Evolutionary conservation across 2,797 vertebrate genomes (phyloP).

Genomic region (Pipistrellus pipistrellus): DNA sequence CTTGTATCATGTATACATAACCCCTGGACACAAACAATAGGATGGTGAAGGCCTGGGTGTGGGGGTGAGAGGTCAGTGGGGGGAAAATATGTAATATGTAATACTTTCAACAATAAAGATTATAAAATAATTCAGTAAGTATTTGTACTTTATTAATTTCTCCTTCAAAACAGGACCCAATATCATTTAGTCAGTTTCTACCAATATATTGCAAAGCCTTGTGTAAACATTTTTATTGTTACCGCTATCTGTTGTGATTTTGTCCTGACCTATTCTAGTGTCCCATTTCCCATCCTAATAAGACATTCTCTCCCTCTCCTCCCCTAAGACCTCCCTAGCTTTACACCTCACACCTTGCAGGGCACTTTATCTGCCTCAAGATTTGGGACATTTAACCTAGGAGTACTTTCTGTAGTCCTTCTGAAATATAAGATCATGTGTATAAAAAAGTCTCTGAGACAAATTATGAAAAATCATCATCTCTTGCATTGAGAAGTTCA

Average conservation of each 20-base stretch:
- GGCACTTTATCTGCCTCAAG: not conserved
- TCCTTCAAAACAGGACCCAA: not conserved
- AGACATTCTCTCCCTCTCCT: not conserved
- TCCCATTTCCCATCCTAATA: not conserved
- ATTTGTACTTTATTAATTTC: slow-evolving; percentile 36
- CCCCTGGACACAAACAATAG: too few species aligned
- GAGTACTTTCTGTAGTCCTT: slow-evolving; percentile 5
- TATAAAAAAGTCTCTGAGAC: not conserved
- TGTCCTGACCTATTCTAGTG: not conserved
- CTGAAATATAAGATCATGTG: slow-evolving; percentile 23
- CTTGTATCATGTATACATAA: too few species aligned
- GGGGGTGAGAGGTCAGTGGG: too few species aligned
- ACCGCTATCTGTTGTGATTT: not conserved
- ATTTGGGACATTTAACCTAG: not conserved
- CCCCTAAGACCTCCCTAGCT: not conserved
- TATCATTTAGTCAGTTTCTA: slow-evolving; percentile 25
- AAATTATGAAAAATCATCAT: slow-evolving; percentile 50
- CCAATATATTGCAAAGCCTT: not conserved
- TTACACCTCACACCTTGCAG: not conserved
- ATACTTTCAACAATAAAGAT: too few species aligned
- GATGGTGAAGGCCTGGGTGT: too few species aligned
- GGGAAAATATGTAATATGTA: too few species aligned
- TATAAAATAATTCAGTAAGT: not conserved
- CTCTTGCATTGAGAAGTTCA: slow-evolving; percentile 13
- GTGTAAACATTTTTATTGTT: not conserved